Conservation (phyloP, 2,113 vertebrate species). For the Paradoxurus hermaphroditus region DNA sequence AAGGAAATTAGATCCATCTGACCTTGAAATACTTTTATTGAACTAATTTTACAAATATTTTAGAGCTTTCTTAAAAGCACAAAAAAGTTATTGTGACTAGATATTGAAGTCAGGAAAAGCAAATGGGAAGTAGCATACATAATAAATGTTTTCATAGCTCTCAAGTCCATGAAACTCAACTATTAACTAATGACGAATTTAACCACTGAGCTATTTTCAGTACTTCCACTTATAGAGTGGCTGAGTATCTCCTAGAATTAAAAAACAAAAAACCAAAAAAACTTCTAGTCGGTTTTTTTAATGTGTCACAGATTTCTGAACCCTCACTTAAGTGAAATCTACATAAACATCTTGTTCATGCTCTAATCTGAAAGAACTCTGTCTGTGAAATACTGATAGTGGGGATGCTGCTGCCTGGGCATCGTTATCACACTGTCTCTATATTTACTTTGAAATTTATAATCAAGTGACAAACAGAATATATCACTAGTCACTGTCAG, state of each 20-base stretch:
- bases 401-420: background rate
- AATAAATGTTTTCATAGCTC: background rate
- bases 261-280: no score
- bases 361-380: background rate
- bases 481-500: background rate
- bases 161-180: background rate
- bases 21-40: constrained; percentile 27
- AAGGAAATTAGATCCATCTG: constrained; percentile 37
- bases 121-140: background rate
- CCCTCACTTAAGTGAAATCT: background rate
- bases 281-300: background rate
- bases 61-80: background rate
- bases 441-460: background rate
- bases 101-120: background rate
- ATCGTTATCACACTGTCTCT: background rate
- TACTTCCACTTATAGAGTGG: background rate
- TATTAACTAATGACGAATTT: background rate
- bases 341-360: background rate
- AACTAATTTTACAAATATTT: constrained; percentile 47
- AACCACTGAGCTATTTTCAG: background rate
- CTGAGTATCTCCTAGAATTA: background rate
- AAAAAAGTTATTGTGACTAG: background rate
- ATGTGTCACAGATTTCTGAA: background rate
- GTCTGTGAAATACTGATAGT: background rate
- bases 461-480: background rate